Evolutionary conservation across 2,797 vertebrate genomes (phyloP).

Genomic region (Argentina silus): DNA sequence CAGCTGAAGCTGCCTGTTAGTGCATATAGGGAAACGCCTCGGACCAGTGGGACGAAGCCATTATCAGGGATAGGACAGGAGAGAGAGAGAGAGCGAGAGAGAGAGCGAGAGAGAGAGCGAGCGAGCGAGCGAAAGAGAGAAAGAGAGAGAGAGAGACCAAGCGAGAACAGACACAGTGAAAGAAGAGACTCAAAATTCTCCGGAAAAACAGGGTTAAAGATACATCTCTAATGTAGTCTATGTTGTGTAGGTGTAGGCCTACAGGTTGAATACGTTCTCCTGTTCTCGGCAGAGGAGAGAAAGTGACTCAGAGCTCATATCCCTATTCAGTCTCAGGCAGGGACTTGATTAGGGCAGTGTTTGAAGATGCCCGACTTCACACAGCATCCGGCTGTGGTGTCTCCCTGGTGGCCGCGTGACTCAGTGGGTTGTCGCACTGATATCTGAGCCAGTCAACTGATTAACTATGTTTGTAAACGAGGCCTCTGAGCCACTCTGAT

Average conservation of each 20-base stretch:
- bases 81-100: neutral
- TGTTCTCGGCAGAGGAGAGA: neutral
- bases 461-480: neutral
- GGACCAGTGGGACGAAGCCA: constrained; percentile 38
- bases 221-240: too few relatives aligned
- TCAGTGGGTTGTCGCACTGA: neutral
- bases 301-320: neutral
- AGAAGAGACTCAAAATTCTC: too few relatives aligned
- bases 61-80: constrained; percentile 41
- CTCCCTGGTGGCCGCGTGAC: neutral
- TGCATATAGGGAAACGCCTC: constrained; percentile 39
- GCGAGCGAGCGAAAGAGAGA: too few relatives aligned
- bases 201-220: too few relatives aligned
- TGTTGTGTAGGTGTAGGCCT: too few relatives aligned
- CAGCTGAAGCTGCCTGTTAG: constrained; percentile 55
- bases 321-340: too few relatives aligned
- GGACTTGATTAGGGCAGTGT: neutral
- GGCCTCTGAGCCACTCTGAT: neutral
- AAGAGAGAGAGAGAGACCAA: too few relatives aligned
- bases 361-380: neutral
- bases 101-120: constrained; percentile 4
- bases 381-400: neutral
- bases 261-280: too few relatives aligned
- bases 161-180: too few relatives aligned
- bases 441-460: neutral